Evolutionary conservation across 2,113 vertebrate species (phyloP).

Genomic region (Nibea coibor): DNA sequence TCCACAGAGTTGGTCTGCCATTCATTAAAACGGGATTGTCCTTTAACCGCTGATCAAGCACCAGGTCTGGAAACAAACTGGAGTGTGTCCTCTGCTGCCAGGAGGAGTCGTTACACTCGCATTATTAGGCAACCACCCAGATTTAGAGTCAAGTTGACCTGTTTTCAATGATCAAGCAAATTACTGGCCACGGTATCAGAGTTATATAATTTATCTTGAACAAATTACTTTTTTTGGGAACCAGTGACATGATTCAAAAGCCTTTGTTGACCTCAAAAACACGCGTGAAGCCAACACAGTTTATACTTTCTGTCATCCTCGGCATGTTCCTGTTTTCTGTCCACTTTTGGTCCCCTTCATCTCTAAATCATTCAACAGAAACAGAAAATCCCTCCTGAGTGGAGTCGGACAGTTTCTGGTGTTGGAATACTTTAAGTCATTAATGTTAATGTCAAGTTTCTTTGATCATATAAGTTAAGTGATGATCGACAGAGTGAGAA

Average conservation of each 20-base stretch:
- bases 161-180: too few relatives aligned
- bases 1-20: conserved; percentile 15
- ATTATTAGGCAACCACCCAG: not conserved
- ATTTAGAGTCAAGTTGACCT: too few relatives aligned
- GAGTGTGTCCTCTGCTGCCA: not conserved
- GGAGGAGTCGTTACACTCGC: not conserved
- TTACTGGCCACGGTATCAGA: too few relatives aligned
- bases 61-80: not conserved
- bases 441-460: not conserved
- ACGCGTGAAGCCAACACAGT: too few relatives aligned
- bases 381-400: not conserved
- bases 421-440: not conserved
- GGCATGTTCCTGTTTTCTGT: too few relatives aligned
- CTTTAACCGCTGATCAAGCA: not conserved
- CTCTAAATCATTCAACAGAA: too few relatives aligned
- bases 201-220: not conserved
- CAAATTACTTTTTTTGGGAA: too few relatives aligned
- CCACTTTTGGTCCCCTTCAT: too few relatives aligned
- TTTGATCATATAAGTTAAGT: not conserved
- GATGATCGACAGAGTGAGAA: not conserved
- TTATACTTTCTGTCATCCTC: too few relatives aligned
- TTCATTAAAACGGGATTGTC: not conserved
- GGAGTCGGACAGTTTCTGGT: not conserved
- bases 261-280: too few relatives aligned
- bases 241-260: too few relatives aligned